A percentile compares a stretch with the other conserved stretches of the same genome.
These are phyloP conservation scores for Enoplosus armatus DNA, from an alignment of 2,797 vertebrate species.

Conservation along the genomic window DNA sequence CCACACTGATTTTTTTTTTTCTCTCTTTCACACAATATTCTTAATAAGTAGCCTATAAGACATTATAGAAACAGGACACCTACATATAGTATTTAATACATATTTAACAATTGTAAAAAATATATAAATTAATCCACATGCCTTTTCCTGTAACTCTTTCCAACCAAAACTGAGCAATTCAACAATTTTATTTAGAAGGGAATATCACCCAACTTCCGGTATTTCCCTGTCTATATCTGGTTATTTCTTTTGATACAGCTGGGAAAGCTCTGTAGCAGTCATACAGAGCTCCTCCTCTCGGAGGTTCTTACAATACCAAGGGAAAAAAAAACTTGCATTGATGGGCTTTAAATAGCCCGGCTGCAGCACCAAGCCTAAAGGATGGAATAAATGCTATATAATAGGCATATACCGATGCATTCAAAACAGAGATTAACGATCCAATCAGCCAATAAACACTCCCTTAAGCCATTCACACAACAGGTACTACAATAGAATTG, in stretches of 20 bases:
- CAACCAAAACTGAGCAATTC: background rate
- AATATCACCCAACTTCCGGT: constrained; percentile 5
- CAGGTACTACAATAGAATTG: background rate
- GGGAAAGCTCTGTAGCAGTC: constrained; percentile 35
- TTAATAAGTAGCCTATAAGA: background rate
- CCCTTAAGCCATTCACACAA: background rate
- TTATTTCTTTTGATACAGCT: constrained; percentile 8
- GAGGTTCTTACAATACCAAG: constrained; percentile 46
- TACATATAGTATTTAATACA: rapidly evolving
- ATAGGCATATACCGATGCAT: background rate
- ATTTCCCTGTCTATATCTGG: background rate
- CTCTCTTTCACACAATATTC: background rate
- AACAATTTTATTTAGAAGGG: constrained; percentile 4
- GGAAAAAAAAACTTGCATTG: constrained; percentile 40
- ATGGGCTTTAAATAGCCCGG: constrained; percentile 70
- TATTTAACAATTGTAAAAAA: background rate
- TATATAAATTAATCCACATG: too few relatives aligned
- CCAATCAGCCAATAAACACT: background rate
- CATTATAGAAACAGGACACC: rapidly evolving
- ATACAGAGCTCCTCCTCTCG: constrained; percentile 63
- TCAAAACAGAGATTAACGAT: constrained; percentile 8
- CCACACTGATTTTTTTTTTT: background rate
- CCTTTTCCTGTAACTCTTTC: background rate
- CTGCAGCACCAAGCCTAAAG: constrained; percentile 32
- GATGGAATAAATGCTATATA: constrained; percentile 11